Evolutionary conservation across 1,140 invertebrate species (phyloP).

Genomic region (Tigriopus japonicus): DNA sequence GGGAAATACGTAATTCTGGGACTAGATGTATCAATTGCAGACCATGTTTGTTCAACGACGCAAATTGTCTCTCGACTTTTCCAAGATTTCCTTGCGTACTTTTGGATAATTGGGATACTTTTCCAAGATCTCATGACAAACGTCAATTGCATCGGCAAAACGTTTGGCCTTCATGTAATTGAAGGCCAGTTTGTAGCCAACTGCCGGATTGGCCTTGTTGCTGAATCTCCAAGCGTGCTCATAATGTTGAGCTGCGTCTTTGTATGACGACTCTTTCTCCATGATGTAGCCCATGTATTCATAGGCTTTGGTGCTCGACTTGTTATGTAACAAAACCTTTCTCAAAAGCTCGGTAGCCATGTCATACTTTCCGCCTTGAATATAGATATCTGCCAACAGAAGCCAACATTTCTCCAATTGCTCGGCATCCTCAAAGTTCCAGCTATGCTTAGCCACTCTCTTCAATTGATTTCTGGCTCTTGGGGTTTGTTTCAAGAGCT

Average conservation of each 20-base stretch:
- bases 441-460: slow-evolving; percentile 58
- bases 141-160: slow-evolving; percentile 67
- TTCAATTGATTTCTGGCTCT: slow-evolving; percentile 60
- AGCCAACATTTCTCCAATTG: slow-evolving; percentile 89
- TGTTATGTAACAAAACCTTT: slow-evolving; percentile 60
- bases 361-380: slow-evolving; percentile 67
- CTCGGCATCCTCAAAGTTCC: slow-evolving; percentile 87
- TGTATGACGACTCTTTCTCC: slow-evolving; percentile 80
- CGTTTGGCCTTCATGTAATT: slow-evolving; percentile 75
- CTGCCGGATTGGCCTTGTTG: slow-evolving; percentile 31
- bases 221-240: slow-evolving; percentile 62
- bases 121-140: slow-evolving; percentile 58
- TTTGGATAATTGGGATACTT: slow-evolving; percentile 71
- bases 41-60: slow-evolving; percentile 24
- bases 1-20: no score
- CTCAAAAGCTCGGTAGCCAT: slow-evolving; percentile 60
- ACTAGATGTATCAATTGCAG: no score
- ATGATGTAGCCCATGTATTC: slow-evolving; percentile 68
- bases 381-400: slow-evolving; percentile 72
- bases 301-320: slow-evolving; percentile 62
- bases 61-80: slow-evolving; percentile 72
- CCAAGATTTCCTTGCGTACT: slow-evolving; percentile 77
- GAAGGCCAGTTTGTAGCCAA: slow-evolving; percentile 78
- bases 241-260: slow-evolving; percentile 64
- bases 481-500: slow-evolving; percentile 54